These are phyloP conservation scores for Fukomys damarensis DNA, from an alignment of 2,113 vertebrate species.

Conservation along the genomic window DNA sequence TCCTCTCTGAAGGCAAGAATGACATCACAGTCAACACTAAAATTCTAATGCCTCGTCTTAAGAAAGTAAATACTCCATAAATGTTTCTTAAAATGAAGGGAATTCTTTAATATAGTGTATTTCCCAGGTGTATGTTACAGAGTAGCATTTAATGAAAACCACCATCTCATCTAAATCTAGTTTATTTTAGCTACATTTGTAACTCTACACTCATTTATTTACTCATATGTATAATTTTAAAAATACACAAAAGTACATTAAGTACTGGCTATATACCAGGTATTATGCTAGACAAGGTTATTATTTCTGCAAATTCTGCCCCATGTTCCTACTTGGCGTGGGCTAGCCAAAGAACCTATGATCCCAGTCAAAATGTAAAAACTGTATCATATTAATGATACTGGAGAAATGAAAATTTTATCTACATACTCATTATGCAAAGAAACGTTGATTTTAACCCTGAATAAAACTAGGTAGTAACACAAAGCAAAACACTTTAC, in stretches of 20 bases:
- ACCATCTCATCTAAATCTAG: neutral
- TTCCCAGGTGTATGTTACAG: neutral
- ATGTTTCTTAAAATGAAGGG: neutral
- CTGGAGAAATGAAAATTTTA: neutral
- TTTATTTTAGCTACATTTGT: neutral
- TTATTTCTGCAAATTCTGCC: neutral
- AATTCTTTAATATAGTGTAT: neutral
- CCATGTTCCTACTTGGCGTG: neutral
- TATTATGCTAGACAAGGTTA: neutral
- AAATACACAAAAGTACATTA: neutral
- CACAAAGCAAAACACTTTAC: neutral
- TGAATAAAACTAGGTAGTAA: neutral
- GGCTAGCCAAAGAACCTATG: neutral
- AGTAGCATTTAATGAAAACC: neutral
- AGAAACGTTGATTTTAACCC: neutral
- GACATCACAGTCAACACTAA: neutral
- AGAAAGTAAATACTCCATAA: neutral
- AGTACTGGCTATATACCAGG: neutral
- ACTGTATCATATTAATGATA: neutral
- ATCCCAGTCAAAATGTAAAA: neutral
- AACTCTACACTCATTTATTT: neutral
- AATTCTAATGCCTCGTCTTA: neutral
- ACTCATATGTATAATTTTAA: neutral
- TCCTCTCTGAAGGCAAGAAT: slow-evolving; percentile 13
- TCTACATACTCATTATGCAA: neutral